phyloP scores from a whole-genome alignment of 1,140 invertebrate species.

The Dendroctonus valens region DNA sequence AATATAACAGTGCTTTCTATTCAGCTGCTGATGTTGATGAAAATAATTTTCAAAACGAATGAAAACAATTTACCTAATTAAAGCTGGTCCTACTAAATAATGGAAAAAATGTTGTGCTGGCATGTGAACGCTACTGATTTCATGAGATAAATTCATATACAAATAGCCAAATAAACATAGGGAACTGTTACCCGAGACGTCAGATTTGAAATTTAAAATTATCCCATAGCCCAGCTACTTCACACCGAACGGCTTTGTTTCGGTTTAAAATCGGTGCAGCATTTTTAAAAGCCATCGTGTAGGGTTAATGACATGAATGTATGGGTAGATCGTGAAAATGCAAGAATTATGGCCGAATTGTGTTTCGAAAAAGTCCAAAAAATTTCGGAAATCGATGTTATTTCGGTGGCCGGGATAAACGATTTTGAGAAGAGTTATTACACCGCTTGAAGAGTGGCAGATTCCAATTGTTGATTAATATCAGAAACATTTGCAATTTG shows the following conservation, averaged over 20 bases:
- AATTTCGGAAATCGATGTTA: neutral
- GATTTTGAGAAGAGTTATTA: too few species aligned
- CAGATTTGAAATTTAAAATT: conserved; percentile 28
- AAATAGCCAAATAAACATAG: conserved; percentile 30
- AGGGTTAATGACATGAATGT: conserved; percentile 25
- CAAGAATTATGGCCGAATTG: conserved; percentile 3
- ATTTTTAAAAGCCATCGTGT: conserved; percentile 11
- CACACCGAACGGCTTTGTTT: conserved; percentile 20
- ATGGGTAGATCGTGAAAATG: conserved; percentile 6
- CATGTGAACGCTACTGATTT: conserved; percentile 3
- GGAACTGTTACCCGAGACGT: conserved; percentile 5
- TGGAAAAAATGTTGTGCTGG: too few species aligned
- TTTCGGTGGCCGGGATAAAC: too few species aligned
- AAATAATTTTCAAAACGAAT: too few species aligned
- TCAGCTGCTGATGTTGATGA: too few species aligned
- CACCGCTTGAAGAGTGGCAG: too few species aligned
- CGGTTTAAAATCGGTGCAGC: conserved; percentile 19
- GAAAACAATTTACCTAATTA: too few species aligned
- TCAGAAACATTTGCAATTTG: too few species aligned
- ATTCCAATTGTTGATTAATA: too few species aligned
- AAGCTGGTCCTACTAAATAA: too few species aligned
- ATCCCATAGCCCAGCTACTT: conserved; percentile 21
- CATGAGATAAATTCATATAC: conserved; percentile 27
- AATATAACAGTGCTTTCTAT: too few species aligned
- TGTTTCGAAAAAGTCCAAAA: neutral